Evolutionary conservation across 2,797 vertebrate species (phyloP), one percentile per base, ranked within the genome.

Genomic region (Glossophaga mutica): DNA sequence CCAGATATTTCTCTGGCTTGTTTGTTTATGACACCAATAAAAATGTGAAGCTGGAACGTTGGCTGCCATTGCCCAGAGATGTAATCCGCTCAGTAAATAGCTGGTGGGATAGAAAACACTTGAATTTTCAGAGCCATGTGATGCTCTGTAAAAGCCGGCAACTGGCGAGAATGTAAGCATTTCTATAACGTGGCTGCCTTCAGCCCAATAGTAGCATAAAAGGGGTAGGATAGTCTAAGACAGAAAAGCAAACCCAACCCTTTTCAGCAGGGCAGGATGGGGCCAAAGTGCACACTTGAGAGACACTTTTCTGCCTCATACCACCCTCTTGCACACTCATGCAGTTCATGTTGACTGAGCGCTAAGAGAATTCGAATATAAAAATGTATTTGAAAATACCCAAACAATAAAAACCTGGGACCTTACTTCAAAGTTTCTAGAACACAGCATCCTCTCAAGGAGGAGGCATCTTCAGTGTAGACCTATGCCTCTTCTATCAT

Each of bases 201-300:
- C 86, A 81, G 91, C n/a, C n/a, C n/a, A n/a, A n/a, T n/a, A n/a
- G n/a, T n/a, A n/a, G n/a, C n/a, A n/a, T n/a, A n/a, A n/a, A n/a
- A n/a, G n/a, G n/a, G n/a, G n/a, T n/a, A n/a, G n/a, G n/a, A n/a
- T n/a, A n/a, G n/a, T n/a, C n/a, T n/a, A n/a, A n/a, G n/a, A n/a
- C n/a, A n/a, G n/a, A n/a, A n/a, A n/a, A n/a, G 91, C 26, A 82
- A 95, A 90, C 29, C 42, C 55, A 87, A 78, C 77, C 7, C 83
- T 96, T 92, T 94, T 94, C 94, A 77, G 59, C 8, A 26, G 26
- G 95, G 44, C 29, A 7, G 26, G 18, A 50, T 12, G 21, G 46
- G 92, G 90, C 39, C 70, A 91, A 95, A 96, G 11, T 9, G 57
- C 94, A 39, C 85, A 39, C 15, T 0, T 0, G 52, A 70, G 42